Conservation (phyloP, 2,888 invertebrate genomes). For the Teleogryllus oceanicus region DNA sequence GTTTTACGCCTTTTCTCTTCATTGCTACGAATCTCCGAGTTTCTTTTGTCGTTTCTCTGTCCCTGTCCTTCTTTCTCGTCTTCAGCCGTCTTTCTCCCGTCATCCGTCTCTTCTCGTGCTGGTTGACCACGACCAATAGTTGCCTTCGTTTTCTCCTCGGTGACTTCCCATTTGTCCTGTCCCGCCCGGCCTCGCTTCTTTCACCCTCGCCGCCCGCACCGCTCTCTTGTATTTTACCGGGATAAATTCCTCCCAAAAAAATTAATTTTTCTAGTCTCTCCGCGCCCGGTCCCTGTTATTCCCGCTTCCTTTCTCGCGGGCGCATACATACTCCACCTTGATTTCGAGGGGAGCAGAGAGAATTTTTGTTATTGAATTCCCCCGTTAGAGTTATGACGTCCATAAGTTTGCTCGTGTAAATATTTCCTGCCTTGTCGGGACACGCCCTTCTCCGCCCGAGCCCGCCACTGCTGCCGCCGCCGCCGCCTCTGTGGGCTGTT, state of each 20-base stretch:
- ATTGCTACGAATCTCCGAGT: too few relatives aligned
- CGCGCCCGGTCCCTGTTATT: slow-evolving; percentile 21
- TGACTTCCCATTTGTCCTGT: too few relatives aligned
- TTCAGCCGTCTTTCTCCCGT: too few relatives aligned
- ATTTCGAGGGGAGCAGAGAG: slow-evolving; percentile 28
- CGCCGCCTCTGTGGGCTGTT: background rate
- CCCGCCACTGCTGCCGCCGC: background rate
- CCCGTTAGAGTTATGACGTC: slow-evolving; percentile 37
- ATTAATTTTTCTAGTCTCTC: slow-evolving; percentile 26
- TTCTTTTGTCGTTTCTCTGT: too few relatives aligned
- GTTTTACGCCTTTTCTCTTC: too few relatives aligned
- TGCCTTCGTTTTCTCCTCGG: too few relatives aligned
- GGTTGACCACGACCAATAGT: too few relatives aligned
- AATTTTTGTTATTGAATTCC: slow-evolving; percentile 39
- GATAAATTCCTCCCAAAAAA: slow-evolving; percentile 33
- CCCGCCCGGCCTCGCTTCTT: too few relatives aligned
- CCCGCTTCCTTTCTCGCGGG: background rate
- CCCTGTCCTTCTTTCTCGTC: too few relatives aligned
- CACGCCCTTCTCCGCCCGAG: slow-evolving; percentile 19
- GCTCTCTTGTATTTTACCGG: background rate
- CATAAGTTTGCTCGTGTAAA: slow-evolving; percentile 38
- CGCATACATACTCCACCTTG: slow-evolving; percentile 3
- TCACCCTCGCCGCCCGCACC: too few relatives aligned
- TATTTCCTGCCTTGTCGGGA: slow-evolving; percentile 34
- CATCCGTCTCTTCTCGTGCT: too few relatives aligned